A percentile compares a stretch with the other conserved stretches of the same genome.
Conservation (phyloP, 1,140 invertebrate species). For the Caenorhabditis remanei region DNA sequence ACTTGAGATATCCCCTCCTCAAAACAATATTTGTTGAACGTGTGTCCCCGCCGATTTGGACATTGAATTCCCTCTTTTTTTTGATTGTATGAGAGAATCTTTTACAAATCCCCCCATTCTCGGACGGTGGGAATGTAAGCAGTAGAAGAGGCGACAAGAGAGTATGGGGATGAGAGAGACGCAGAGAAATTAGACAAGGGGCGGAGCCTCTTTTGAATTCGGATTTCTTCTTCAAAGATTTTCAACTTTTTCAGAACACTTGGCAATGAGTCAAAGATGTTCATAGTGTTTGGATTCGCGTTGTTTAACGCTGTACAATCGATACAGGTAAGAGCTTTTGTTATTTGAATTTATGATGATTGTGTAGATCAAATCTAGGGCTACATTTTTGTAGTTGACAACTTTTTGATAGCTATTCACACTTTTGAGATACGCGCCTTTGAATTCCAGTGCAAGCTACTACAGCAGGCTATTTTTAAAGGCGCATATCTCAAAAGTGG, state of each 20-base stretch:
- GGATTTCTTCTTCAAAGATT: no score
- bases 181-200: not conserved
- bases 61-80: constrained; percentile 1
- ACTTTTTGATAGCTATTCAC: no score
- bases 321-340: not conserved
- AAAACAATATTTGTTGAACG: constrained; percentile 40
- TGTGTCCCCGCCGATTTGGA: constrained; percentile 49
- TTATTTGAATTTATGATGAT: not conserved
- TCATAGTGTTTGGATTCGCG: constrained; percentile 28
- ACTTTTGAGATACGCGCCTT: no score
- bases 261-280: constrained; percentile 47
- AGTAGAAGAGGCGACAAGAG: not conserved
- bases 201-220: no score
- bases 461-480: no score
- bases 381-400: no score
- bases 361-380: no score
- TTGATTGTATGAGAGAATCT: not conserved
- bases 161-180: not conserved
- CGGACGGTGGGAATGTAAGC: constrained; percentile 27
- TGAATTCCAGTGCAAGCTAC: no score
- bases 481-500: no score
- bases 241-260: not conserved
- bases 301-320: not conserved
- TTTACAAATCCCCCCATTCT: not conserved
- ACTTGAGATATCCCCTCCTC: not conserved